Evolutionary conservation across 2,797 vertebrate genomes (phyloP), one percentile per base, ranked within the genome.

Genomic region (Apogon talboti): DNA sequence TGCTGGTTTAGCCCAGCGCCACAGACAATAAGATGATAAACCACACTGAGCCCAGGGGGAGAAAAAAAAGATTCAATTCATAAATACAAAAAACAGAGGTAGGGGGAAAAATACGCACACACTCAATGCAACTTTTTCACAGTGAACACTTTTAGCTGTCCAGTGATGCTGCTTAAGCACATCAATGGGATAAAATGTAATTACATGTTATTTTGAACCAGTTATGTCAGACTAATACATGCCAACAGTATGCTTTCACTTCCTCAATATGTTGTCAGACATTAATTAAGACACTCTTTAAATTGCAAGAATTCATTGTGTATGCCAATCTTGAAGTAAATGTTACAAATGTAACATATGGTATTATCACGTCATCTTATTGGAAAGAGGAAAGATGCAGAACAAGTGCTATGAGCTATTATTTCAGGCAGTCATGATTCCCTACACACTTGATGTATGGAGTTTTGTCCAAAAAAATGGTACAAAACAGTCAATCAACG

Each of bases 11-110:
- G 60, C 64, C 63, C 66, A 74, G 71, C 47, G 16, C 52, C 63
- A 79, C 5, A 82, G 49, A 87, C 67, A 87, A 79, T 76, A 72
- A 67, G 46, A 80, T 38, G 59, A 72, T 79, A 69, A 83, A 54
- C 64, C 49, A 48, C 24, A 68, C 35, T 60, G 51, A 77, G 61
- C 73, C 46, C 30, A 33, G 8, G 30, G 30, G 8, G 8, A 7
- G 8, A n/a, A 48, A 49, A 57, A 56, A 63, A 65, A 81, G 42
- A 82, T 51, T 69, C 18, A 52, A 65, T 65, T 83, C 58, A 74
- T 50, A 61, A 80, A 79, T 33, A 51, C 42, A 24, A 66, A 60
- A 66, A 60, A 68, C 41, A 65, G 8, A 51, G 74, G 66, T 60
- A 46, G 45, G 40, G 13, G 46, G 43, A 62, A 70, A 63, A 37